phyloP scores from a whole-genome alignment of 2,113 vertebrate species.

The Chlorocebus sabaeus region DNA sequence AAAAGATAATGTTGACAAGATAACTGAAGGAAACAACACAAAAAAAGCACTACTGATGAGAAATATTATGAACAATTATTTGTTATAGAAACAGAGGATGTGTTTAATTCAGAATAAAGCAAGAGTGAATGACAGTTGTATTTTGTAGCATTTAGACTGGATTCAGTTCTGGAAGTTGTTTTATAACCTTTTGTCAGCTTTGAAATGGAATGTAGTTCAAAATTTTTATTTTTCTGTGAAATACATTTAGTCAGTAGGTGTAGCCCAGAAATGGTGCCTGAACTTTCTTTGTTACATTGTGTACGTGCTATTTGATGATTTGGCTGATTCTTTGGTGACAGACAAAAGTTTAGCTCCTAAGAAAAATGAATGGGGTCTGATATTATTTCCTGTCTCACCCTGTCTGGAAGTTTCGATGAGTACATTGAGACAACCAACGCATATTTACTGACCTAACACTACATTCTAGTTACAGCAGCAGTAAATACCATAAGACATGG shows the following conservation, averaged over 20 bases:
- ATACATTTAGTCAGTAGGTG: neutral
- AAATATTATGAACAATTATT: neutral
- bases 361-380: neutral
- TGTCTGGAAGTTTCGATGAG: neutral
- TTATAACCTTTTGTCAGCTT: neutral
- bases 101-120: constrained; percentile 38
- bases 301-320: neutral
- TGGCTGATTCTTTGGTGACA: neutral
- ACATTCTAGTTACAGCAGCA: neutral
- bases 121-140: neutral
- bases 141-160: neutral
- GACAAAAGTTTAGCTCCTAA: neutral
- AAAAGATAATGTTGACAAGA: neutral
- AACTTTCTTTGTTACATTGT: neutral
- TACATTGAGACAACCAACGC: neutral
- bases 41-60: neutral
- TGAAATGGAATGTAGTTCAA: neutral
- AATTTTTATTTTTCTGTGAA: constrained; percentile 28
- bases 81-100: neutral
- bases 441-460: neutral
- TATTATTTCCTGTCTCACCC: neutral
- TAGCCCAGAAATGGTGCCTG: neutral
- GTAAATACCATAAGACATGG: neutral
- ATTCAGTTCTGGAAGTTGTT: constrained; percentile 38
- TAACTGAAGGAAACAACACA: neutral